Evolutionary conservation across 2,113 vertebrate genomes (phyloP).

Genomic region (Thryonomys swinderianus): DNA sequence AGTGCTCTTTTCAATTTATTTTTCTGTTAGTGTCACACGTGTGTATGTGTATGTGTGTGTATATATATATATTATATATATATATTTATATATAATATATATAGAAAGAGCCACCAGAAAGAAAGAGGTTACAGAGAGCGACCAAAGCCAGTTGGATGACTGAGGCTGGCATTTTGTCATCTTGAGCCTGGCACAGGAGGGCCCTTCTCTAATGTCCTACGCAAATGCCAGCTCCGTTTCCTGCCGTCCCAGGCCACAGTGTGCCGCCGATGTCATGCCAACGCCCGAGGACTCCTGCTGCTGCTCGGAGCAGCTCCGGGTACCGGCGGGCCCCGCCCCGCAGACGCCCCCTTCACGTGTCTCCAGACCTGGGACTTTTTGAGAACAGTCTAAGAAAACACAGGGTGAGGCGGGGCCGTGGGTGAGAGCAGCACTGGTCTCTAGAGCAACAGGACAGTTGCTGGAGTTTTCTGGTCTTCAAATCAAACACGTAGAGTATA

Average conservation of each 20-base stretch:
- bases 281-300: conserved; percentile 74
- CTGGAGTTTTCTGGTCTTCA: background rate
- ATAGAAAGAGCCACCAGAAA: conserved; percentile 78
- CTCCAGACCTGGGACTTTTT: background rate
- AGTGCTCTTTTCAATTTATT: conserved; percentile 91
- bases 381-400: background rate
- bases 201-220: conserved; percentile 71
- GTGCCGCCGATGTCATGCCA: conserved; percentile 77
- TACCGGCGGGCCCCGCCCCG: background rate
- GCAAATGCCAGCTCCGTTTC: conserved; percentile 83
- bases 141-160: conserved; percentile 80
- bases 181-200: conserved; percentile 52
- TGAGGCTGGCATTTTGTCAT: conserved; percentile 85
- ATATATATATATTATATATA: background rate
- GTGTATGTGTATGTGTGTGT: background rate
- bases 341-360: conserved; percentile 68
- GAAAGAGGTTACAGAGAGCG: conserved; percentile 80
- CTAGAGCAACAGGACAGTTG: background rate
- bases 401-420: fast-evolving
- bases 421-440: background rate
- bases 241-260: conserved; percentile 74
- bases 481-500: background rate
- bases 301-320: conserved; percentile 45
- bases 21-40: conserved; percentile 87
- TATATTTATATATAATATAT: no score